phyloP scores from a whole-genome alignment of 2,888 invertebrate genomes.

The Ferrisia virgata region DNA sequence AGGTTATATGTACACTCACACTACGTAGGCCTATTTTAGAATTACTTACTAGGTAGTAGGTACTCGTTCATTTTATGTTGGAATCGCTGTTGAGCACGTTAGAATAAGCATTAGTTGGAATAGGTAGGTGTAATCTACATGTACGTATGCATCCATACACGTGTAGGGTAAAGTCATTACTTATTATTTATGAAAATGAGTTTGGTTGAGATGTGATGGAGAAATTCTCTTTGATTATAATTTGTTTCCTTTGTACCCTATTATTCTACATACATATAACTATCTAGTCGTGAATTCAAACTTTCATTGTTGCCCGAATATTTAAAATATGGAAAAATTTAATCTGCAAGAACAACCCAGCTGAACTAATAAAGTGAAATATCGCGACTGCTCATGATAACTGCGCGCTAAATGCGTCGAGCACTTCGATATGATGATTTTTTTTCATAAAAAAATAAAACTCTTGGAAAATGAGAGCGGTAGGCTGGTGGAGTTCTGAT shows the following conservation, averaged over 20 bases:
- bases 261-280: background rate
- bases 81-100: background rate
- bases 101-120: background rate
- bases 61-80: too few relatives aligned
- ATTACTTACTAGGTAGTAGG: too few relatives aligned
- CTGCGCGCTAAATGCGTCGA: too few relatives aligned
- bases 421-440: too few relatives aligned
- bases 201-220: background rate
- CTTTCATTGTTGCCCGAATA: background rate
- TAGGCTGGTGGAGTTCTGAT: too few relatives aligned
- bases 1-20: too few relatives aligned
- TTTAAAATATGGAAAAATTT: background rate
- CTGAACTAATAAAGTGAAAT: too few relatives aligned
- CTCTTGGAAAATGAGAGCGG: too few relatives aligned
- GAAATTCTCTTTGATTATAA: background rate
- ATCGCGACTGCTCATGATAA: too few relatives aligned
- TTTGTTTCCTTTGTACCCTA: background rate
- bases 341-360: background rate
- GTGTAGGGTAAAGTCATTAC: background rate
- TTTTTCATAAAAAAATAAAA: too few relatives aligned
- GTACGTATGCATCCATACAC: background rate
- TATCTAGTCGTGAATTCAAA: background rate
- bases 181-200: background rate
- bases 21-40: too few relatives aligned
- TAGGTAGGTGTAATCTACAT: background rate